Evolutionary conservation across 2,113 vertebrate species (phyloP), one percentile per base, ranked within the genome.

Genomic region (Eretmochelys imbricata): DNA sequence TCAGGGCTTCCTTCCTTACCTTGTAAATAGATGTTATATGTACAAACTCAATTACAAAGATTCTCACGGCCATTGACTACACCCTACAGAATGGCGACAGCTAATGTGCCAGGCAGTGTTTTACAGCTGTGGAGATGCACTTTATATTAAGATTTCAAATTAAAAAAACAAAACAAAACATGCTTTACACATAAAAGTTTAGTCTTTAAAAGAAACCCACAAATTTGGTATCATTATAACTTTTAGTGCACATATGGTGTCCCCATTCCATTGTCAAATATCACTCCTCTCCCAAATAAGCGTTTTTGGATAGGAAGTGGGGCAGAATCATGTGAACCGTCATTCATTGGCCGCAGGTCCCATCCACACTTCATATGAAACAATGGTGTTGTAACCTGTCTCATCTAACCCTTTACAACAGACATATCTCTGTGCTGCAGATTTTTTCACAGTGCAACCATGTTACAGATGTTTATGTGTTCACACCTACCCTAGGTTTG

Each of bases 201-300:
- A 83, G 86, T 96, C 96, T 96, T 96, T 92, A 51, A 29, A 83
- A 94, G 87, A 65, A 84, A 93, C 82, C 87, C 80, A 88, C 93
- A 95, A 94, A 96, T 97, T 98, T 98, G 97, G 97, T 97, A 98
- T 97, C 88, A 0, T 96, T 95, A 97, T 93, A 80, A 96, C 87
- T 97, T 97, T 95, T 96, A 97, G 97, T 98, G 97, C 97, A 97
- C 95, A 96, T 98, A 90, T 0, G 80, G 97, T 75, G 85, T 65
- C 85, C 92, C 93, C 91, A 80, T 92, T 89, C 94, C 72, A 83
- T 62, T 4, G 1, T 84, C 62, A 62, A 20, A 6, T 80, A 1
- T 35, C 49, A 53, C 91, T 57, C 49, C 75, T 65, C 48, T 22
- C n/a, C 24, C 0, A 84, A 55, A 35, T 84, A 78, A 24, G 22